Evolutionary conservation across 2,888 invertebrate genomes (phyloP), one percentile per base, ranked within the genome.

Genomic region (Villa cingulata): DNA sequence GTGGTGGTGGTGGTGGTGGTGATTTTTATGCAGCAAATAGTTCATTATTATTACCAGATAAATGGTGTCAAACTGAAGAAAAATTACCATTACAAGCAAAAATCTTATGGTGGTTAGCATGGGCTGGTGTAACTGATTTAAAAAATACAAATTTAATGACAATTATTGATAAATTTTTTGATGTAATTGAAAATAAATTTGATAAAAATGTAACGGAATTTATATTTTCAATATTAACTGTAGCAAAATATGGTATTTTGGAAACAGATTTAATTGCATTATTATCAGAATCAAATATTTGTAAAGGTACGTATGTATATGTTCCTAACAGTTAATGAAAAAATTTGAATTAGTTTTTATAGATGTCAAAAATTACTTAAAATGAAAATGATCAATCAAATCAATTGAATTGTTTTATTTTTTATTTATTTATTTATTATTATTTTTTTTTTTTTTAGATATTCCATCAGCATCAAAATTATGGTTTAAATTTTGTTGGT

Each of bases 231-330:
- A 74, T 87, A 51, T 70, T 89, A 49, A 78, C 83, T 1, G 80
- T 83, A 4, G 77, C 87, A 9, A 76, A 84, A 46, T 77, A 83
- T 61, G 90, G 90, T 3, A 72, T 90, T 41, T 80, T 83, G 18
- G 86, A 86, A 60, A 82, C 83, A 5, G 90, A 91, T 71, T 81
- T 86, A 65, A 70, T 85, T 58, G 86, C 82, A 48, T 48, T 53
- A 49, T 51, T 52, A 48, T 51, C 54, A 45, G 54, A 57, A 48
- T 53, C 53, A 34, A 9, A 32, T 12, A 32, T 32, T 12, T 32
- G 29, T 27, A 46, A 41, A 42, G 46, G 46, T 42, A 46, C 2
- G 10, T 20, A 17, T 39, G 17, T 39, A 44, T n/a, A n/a, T n/a
- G n/a, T n/a, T n/a, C n/a, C n/a, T n/a, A n/a, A n/a, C n/a, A n/a